A percentile compares a stretch with the other conserved stretches of the same genome.
Conservation (phyloP, 2,888 invertebrate genomes). For the Drosophila lutescens region DNA sequence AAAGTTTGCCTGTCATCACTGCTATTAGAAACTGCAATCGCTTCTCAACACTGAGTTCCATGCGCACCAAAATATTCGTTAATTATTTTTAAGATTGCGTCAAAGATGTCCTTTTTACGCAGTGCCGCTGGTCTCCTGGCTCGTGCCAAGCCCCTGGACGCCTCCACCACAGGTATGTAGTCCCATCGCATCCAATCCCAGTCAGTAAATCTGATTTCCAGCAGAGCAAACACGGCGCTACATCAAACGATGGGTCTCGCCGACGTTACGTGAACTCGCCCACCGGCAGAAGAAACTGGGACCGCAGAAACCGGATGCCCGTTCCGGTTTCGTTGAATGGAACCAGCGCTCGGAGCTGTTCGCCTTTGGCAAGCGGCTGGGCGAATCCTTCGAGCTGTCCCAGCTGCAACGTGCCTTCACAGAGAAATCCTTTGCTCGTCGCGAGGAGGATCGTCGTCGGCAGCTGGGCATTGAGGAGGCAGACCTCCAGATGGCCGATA, state of each 20-base stretch:
- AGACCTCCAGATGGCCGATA: constrained; percentile 87
- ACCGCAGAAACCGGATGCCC: constrained; percentile 85
- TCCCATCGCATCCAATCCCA: background rate
- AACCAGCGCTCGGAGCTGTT: constrained; percentile 94
- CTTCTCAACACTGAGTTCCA: constrained; percentile 16
- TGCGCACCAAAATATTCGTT: constrained; percentile 20
- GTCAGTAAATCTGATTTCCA: constrained; percentile 22
- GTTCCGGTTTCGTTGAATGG: constrained; percentile 92
- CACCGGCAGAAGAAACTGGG: constrained; percentile 86
- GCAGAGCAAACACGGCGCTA: constrained; percentile 64
- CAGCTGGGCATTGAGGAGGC: constrained; percentile 88
- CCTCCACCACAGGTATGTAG: constrained; percentile 39
- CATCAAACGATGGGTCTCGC: constrained; percentile 88
- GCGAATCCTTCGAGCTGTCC: constrained; percentile 91
- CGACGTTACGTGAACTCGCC: constrained; percentile 88
- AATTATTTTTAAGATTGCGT: constrained; percentile 23
- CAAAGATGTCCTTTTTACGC: constrained; percentile 64
- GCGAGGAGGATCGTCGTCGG: constrained; percentile 89
- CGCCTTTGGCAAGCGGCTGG: constrained; percentile 93
- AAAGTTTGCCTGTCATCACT: background rate
- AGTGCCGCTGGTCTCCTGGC: constrained; percentile 29
- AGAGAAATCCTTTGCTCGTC: constrained; percentile 90
- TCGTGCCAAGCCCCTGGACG: constrained; percentile 34
- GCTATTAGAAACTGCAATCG: background rate
- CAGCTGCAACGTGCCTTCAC: constrained; percentile 91